phyloP scores from a whole-genome alignment of 1,140 invertebrate species.

The Drosophila tropicalis region DNA sequence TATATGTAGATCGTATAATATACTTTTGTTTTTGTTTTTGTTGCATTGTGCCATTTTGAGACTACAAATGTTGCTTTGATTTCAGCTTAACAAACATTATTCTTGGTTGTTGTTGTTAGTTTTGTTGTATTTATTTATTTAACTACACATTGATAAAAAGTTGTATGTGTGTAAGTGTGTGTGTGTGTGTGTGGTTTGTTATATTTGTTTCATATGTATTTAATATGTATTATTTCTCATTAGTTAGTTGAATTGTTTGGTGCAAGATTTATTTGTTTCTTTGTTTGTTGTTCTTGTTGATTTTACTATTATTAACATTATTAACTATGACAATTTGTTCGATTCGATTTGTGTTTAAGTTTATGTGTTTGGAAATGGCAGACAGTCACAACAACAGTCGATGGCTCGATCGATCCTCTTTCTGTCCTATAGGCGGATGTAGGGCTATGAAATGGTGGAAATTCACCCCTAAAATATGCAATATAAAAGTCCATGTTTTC shows the following conservation, averaged over 20 bases:
- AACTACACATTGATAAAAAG: constrained; percentile 73
- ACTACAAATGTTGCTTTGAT: constrained; percentile 76
- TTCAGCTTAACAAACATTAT: constrained; percentile 54
- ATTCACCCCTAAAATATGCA: too few species aligned
- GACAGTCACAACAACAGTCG: constrained; percentile 5
- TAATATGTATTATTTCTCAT: constrained; percentile 45
- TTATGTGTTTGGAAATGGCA: constrained; percentile 16
- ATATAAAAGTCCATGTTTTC: too few species aligned
- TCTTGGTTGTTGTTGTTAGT: background rate
- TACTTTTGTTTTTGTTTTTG: constrained; percentile 19
- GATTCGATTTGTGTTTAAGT: background rate
- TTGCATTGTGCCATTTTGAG: constrained; percentile 56
- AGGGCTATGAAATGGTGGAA: too few species aligned
- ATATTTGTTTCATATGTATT: constrained; percentile 64
- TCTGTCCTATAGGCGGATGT: too few species aligned
- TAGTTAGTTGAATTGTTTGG: constrained; percentile 54
- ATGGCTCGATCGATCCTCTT: background rate
- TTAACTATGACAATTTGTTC: constrained; percentile 11
- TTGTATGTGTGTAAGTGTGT: constrained; percentile 36
- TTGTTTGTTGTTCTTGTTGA: background rate
- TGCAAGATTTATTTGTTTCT: constrained; percentile 43
- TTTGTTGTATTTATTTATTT: constrained; percentile 35
- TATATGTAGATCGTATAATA: constrained; percentile 47
- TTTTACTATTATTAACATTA: constrained; percentile 1
- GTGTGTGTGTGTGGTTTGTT: constrained; percentile 34